Evolutionary conservation across 2,888 invertebrate species (phyloP), one percentile per base, ranked within the genome.

Genomic region (Carterocephalus palaemon): DNA sequence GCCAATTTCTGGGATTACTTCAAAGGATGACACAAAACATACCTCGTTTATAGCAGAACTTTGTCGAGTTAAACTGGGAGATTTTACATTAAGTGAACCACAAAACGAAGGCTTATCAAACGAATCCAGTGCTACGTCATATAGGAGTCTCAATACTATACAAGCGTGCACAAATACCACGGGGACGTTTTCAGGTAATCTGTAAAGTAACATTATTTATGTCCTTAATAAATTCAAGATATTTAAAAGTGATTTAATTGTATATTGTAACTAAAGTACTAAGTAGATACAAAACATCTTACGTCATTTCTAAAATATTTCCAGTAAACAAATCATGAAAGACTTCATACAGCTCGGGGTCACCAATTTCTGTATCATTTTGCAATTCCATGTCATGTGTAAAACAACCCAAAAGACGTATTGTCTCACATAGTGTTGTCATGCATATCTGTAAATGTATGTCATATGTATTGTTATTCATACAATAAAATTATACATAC

Each of bases 61-160:
- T 65, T 92, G 91, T 53, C 91, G 80, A 0, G 89, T 88, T 51
- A 90, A 77, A 57, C 90, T 90, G 0, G 91, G 91, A 0, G 92
- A 91, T 61, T 90, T 90, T 12, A 91, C 89, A 47, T 89, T 89
- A 2, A 92, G 81, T 15, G 92, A 88, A 7, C 91, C 92, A 33
- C 89, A 90, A 54, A 92, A 88, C 43, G 92, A 92, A 0, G 93
- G 94, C 78, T 95, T 95, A 71, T 99, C 99, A 77, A 97, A 98
- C 29, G 95, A 92, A 78, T 99, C 99, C 55, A 98, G 88, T 0
- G 98, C 96, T 63, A 98, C 94, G 77, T 99, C 98, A 71, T 99
- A 98, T 8, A 99, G 84, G 40, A 97, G 88, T 46, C 98, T 90
- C 59, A 97, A 89, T 32, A 98, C 90, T 31, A 96, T 89, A 67